A percentile compares a stretch with the other conserved stretches of the same genome.
These are phyloP conservation scores for Drosophila busckii DNA, from an alignment of 1,140 invertebrate species.

Conservation along the genomic window DNA sequence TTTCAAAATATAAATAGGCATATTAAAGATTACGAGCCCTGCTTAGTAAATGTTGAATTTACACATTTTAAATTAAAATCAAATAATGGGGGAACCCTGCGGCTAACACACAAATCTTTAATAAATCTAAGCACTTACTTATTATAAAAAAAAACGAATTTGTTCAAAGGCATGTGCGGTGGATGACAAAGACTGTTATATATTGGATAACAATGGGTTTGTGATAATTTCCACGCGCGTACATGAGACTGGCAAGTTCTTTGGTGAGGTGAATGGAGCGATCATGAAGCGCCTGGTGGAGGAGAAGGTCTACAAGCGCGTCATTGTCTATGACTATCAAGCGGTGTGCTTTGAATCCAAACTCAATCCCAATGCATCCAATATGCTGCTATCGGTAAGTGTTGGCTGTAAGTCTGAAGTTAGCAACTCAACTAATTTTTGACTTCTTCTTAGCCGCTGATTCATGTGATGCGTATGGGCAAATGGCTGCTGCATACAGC, in stretches of 20 bases:
- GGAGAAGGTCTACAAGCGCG: conserved; percentile 87
- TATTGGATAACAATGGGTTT: conserved; percentile 95
- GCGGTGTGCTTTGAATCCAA: conserved; percentile 88
- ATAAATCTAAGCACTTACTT: too few relatives aligned
- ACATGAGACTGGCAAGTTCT: conserved; percentile 89
- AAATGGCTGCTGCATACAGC: conserved; percentile 80
- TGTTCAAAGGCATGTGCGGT: conserved; percentile 83
- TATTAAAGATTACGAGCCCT: too few relatives aligned
- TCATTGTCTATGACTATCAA: conserved; percentile 93
- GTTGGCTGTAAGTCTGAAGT: not conserved
- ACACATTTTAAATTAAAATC: too few relatives aligned
- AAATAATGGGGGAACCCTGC: too few relatives aligned
- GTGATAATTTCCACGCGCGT: conserved; percentile 88
- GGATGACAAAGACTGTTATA: conserved; percentile 88
- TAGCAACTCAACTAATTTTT: not conserved
- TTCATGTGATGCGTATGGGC: conserved; percentile 70
- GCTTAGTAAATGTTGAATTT: too few relatives aligned
- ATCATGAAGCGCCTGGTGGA: conserved; percentile 89
- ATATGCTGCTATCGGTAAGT: conserved; percentile 83
- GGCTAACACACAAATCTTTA: too few relatives aligned
- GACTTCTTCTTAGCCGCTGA: conserved; percentile 76
- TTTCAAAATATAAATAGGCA: too few relatives aligned
- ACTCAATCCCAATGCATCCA: conserved; percentile 82
- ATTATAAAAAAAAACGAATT: not conserved
- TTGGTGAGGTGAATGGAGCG: conserved; percentile 89